Evolutionary conservation across 2,888 invertebrate genomes (phyloP).

Genomic region (Nemotelus nigrinus): DNA sequence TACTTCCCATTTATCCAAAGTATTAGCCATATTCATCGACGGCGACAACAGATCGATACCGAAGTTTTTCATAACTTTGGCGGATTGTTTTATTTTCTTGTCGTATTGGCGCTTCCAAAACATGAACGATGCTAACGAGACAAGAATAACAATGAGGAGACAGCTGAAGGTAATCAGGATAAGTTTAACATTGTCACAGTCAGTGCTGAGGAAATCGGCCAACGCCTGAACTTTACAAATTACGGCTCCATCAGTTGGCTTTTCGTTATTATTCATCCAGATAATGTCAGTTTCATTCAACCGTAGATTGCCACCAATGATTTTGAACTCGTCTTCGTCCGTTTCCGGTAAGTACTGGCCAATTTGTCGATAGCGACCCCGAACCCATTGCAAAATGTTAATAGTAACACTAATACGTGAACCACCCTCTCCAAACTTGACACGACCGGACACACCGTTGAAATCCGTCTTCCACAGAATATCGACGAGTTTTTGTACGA

Average conservation of each 20-base stretch:
- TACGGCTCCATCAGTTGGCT: conserved; percentile 76
- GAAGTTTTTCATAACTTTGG: conserved; percentile 75
- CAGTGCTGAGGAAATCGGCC: conserved; percentile 73
- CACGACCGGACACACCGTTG: conserved; percentile 77
- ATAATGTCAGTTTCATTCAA: conserved; percentile 69
- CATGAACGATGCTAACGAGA: conserved; percentile 70
- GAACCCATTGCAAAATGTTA: conserved; percentile 71
- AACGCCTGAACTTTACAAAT: conserved; percentile 76
- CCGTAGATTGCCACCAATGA: conserved; percentile 67
- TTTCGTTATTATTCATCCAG: conserved; percentile 73
- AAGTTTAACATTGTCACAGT: conserved; percentile 72
- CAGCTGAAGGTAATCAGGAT: conserved; percentile 74
- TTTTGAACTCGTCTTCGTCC: conserved; percentile 60
- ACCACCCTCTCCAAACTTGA: conserved; percentile 75
- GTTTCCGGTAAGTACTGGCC: conserved; percentile 70
- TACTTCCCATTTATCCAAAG: conserved; percentile 88
- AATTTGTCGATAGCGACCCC: conserved; percentile 66
- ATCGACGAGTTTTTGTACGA: conserved; percentile 67
- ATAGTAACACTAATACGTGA: conserved; percentile 71
- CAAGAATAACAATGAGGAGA: conserved; percentile 67
- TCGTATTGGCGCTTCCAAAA: conserved; percentile 76
- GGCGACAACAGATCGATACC: conserved; percentile 72
- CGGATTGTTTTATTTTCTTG: conserved; percentile 72
- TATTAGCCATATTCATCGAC: conserved; percentile 64
- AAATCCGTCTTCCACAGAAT: conserved; percentile 75